Base-by-base conservation (phyloP, 2,888 invertebrate species). In the Trissolcus brochymenae region DNA sequence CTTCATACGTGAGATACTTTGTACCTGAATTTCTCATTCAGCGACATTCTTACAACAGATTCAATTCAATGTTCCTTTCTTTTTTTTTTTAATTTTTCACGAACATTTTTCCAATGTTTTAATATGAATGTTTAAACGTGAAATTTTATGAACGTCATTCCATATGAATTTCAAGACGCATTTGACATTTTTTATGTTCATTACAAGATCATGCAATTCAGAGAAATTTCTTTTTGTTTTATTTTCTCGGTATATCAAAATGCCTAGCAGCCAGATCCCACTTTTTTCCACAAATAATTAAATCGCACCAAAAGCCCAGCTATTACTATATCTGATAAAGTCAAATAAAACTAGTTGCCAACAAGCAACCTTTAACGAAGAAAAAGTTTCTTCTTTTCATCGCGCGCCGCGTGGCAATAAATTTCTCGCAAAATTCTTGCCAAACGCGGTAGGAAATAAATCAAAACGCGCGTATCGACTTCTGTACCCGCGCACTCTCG, bases 391-490 rank as follows among this genome's bases (percentile, higher is more conserved):
- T 55, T 64, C 25, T 29, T 55, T 64, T 55, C 21, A 17, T 29
- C 16, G 46, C 16, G 46, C 25, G 46, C n/a, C 43, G 46, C 49
- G 35, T 46, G 43, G 4, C 66, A 7, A 29, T 50, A 56, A 66
- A 56, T 57, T 46, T 50, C 21, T 13, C 19, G 13, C 19, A 41
- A 21, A 43, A 35, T 25, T 50, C 13, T 57, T 66, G 66, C 66
- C 57, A 66, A 55, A 66, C 49, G 57, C 41, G 21, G 41, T 4
- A 13, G 40, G 19, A 41, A 41, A 67, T 59, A 67, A 67, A 51
- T 67, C 59, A 67, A 43, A 57, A 57, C 67, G 40, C 51, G 35
- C 46, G 46, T 46, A 46, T 57, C 49, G 14, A 50, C 56, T 57
- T 57, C 57, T 66, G 41, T 41, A 56, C 66, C 57, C 56, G 49